Conservation (phyloP, 1,140 invertebrate species). For the Bombus superbus region DNA sequence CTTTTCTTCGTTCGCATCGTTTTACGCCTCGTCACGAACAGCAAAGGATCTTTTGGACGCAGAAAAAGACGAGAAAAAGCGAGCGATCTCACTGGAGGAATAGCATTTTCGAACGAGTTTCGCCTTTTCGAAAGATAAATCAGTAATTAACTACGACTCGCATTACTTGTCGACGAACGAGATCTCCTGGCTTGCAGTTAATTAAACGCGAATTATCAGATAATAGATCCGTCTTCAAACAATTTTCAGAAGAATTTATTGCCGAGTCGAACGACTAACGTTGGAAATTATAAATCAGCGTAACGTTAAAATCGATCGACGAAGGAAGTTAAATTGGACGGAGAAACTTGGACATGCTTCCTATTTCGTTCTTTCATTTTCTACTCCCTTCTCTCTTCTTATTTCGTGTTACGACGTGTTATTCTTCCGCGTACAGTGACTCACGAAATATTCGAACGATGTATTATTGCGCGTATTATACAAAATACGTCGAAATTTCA, state of each 20-base stretch:
- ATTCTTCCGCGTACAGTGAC: background rate
- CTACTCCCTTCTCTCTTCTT: background rate
- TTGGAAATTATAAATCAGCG: background rate
- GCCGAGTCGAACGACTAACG: background rate
- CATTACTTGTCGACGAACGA: background rate
- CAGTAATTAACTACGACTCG: background rate
- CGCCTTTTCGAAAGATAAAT: background rate
- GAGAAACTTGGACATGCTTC: background rate
- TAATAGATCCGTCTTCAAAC: background rate
- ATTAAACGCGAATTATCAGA: conserved; percentile 18
- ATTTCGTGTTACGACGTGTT: background rate
- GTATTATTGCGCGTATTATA: background rate
- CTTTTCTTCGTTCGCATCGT: background rate
- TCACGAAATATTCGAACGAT: background rate
- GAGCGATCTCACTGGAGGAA: background rate
- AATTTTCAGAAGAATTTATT: background rate
- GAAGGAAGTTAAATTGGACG: background rate
- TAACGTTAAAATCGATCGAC: background rate
- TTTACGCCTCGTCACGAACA: background rate
- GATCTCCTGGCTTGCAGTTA: background rate
- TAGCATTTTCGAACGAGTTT: background rate
- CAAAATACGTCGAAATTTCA: background rate
- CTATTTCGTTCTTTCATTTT: background rate
- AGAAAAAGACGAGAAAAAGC: background rate
- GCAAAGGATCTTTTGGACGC: background rate